phyloP scores from a whole-genome alignment of 23 tunicate species.

The Corella eumyota region DNA sequence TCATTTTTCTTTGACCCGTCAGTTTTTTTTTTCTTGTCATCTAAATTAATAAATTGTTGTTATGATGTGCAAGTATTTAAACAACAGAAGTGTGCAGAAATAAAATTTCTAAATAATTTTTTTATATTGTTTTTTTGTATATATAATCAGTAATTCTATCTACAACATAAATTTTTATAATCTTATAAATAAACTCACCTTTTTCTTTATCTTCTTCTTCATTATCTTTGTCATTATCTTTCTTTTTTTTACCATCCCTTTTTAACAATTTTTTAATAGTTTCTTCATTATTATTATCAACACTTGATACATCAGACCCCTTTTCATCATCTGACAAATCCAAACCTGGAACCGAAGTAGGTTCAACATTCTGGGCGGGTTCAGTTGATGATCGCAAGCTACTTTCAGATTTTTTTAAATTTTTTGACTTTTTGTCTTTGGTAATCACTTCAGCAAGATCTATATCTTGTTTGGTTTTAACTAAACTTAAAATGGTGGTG shows the following conservation, averaged over 20 bases:
- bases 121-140: too few relatives aligned
- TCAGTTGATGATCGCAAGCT: background rate
- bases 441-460: slow-evolving; percentile 38
- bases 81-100: too few relatives aligned
- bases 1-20: too few relatives aligned
- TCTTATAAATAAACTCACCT: too few relatives aligned
- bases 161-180: too few relatives aligned
- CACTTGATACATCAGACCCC: background rate
- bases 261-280: slow-evolving; percentile 1
- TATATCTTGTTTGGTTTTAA: slow-evolving; percentile 70
- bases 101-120: too few relatives aligned
- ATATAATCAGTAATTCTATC: too few relatives aligned
- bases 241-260: slow-evolving; percentile 9
- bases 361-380: slow-evolving; percentile 22
- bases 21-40: too few relatives aligned
- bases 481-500: slow-evolving; percentile 59
- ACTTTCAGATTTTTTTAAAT: background rate
- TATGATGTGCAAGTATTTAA: too few relatives aligned
- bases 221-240: slow-evolving; percentile 10
- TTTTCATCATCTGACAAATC: too few relatives aligned
- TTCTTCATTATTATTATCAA: slow-evolving; percentile 2
- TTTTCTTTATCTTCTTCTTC: slow-evolving; percentile 5
- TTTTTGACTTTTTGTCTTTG: slow-evolving; percentile 7
- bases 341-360: slow-evolving; percentile 28
- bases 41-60: too few relatives aligned